Conservation (phyloP, 53 echinoderm and acorn worm species). For the Zoroaster sp. region DNA sequence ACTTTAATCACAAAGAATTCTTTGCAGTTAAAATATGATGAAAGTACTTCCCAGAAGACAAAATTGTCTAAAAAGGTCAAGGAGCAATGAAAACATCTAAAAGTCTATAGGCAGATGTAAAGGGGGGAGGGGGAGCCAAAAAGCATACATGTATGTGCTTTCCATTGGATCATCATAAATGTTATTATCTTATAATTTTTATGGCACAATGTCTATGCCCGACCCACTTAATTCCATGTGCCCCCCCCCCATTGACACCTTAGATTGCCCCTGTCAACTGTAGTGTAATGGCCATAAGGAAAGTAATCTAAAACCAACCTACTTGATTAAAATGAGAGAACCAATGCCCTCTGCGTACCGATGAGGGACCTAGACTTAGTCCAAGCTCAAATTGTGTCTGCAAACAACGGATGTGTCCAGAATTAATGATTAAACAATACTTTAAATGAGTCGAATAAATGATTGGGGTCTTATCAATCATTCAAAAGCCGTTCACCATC, state of each 20-base stretch:
- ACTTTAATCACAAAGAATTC: too few relatives aligned
- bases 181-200: too few relatives aligned
- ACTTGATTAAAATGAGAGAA: constrained; percentile 28
- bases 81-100: too few relatives aligned
- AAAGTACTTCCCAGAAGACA: too few relatives aligned
- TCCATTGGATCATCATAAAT: too few relatives aligned
- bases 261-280: background rate
- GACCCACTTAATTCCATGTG: too few relatives aligned
- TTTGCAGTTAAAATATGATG: too few relatives aligned
- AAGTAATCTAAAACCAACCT: constrained; percentile 31
- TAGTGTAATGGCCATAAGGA: background rate
- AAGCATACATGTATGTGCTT: too few relatives aligned
- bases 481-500: constrained; percentile 21
- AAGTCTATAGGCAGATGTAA: too few relatives aligned
- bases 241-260: background rate
- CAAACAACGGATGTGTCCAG: constrained; percentile 58
- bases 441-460: constrained; percentile 60
- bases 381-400: constrained; percentile 48
- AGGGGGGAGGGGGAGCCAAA: too few relatives aligned
- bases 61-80: too few relatives aligned
- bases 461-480: constrained; percentile 36
- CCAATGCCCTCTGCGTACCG: background rate
- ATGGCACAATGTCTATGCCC: too few relatives aligned
- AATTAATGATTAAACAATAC: constrained; percentile 66
- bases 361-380: background rate